Evolutionary conservation across 2,888 invertebrate species (phyloP).

Genomic region (Protodeltote pygarga): DNA sequence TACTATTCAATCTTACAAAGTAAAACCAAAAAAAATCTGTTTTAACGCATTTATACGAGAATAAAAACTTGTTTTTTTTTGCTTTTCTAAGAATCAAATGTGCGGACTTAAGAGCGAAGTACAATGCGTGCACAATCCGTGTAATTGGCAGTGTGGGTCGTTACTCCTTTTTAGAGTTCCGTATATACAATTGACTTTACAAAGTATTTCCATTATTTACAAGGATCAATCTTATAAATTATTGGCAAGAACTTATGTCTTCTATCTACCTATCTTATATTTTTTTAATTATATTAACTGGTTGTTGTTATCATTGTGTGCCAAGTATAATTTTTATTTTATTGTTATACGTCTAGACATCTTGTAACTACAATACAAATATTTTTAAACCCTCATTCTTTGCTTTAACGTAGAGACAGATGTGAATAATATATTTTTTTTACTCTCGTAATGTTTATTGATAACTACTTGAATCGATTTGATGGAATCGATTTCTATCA

Average conservation of each 20-base stretch:
- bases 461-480: constrained; percentile 29
- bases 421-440: constrained; percentile 1
- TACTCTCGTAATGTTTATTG: constrained; percentile 18
- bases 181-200: constrained; percentile 6
- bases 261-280: too few relatives aligned
- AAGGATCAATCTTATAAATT: too few relatives aligned
- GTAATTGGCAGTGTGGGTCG: constrained; percentile 54
- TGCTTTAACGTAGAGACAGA: constrained; percentile 2
- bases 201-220: constrained; percentile 9
- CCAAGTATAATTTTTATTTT: too few relatives aligned
- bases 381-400: background rate
- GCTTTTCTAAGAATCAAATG: constrained; percentile 40
- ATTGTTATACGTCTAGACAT: too few relatives aligned
- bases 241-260: too few relatives aligned
- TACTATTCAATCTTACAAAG: too few relatives aligned
- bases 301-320: too few relatives aligned
- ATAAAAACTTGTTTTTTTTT: constrained; percentile 35
- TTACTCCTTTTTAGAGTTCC: constrained; percentile 53
- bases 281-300: too few relatives aligned
- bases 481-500: constrained; percentile 34
- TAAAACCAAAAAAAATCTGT: constrained; percentile 1
- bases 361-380: background rate
- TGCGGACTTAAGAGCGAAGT: constrained; percentile 35
- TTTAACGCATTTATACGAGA: constrained; percentile 22
- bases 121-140: constrained; percentile 47